Evolutionary conservation across 2,888 invertebrate genomes (phyloP).

Genomic region (Lasioglossum figueresi): DNA sequence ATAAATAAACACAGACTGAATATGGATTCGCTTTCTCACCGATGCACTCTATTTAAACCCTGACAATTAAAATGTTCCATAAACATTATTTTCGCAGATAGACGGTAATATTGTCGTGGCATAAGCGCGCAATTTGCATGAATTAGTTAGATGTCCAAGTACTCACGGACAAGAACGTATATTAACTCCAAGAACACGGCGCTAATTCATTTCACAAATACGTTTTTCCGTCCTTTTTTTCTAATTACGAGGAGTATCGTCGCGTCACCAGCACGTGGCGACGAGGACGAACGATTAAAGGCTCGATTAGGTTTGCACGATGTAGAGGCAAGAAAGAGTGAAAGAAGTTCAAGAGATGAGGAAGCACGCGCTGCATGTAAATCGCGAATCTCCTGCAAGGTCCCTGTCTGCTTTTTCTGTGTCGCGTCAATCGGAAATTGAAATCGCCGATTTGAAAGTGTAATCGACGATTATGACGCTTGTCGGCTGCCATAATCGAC

Average conservation of each 20-base stretch:
- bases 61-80: not conserved
- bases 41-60: not conserved
- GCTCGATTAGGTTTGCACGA: not conserved
- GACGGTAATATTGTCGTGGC: not conserved
- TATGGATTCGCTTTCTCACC: not conserved
- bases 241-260: not conserved
- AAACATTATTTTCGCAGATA: not conserved
- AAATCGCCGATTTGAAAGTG: constrained; percentile 24
- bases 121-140: not conserved
- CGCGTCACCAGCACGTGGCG: not conserved
- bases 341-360: not conserved
- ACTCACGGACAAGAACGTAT: not conserved
- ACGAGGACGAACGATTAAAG: not conserved
- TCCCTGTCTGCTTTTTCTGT: not conserved
- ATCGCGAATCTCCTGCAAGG: not conserved
- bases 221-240: not conserved
- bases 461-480: constrained; percentile 5
- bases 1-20: not conserved
- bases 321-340: not conserved
- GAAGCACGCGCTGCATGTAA: not conserved
- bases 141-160: not conserved
- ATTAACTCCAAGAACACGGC: not conserved
- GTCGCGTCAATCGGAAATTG: constrained; percentile 15
- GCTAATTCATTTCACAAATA: not conserved
- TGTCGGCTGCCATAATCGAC: not conserved